Conservation (phyloP, 2,797 vertebrate genomes). For the Sebastiscus tertius region DNA sequence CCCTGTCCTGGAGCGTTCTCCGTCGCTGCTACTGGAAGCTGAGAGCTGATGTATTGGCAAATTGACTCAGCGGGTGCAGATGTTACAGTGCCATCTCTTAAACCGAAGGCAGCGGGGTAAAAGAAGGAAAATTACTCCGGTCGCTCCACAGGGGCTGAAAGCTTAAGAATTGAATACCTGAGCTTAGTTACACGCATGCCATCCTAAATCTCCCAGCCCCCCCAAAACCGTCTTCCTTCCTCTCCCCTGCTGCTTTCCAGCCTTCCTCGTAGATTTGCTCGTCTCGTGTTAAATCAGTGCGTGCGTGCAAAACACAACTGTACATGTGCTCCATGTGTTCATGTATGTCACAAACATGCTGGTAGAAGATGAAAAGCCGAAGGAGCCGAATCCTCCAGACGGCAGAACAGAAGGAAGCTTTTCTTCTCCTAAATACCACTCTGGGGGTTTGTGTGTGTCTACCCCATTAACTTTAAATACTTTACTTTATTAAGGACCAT, state of each 20-base stretch:
- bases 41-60: not conserved
- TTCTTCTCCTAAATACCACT: not conserved
- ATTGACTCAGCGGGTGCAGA: conserved; percentile 25
- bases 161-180: not conserved
- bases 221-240: not conserved
- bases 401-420: not conserved
- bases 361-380: not conserved
- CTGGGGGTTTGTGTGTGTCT: not conserved
- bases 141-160: not conserved
- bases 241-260: not conserved
- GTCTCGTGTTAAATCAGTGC: not conserved
- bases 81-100: not conserved
- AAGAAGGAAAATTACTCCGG: not conserved
- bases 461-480: not conserved
- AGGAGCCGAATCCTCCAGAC: not conserved
- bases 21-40: conserved; percentile 5
- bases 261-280: not conserved
- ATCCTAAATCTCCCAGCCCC: not conserved
- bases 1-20: not conserved
- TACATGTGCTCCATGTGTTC: not conserved
- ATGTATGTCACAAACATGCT: not conserved
- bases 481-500: not conserved
- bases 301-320: too few species aligned
- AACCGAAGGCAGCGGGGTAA: not conserved
- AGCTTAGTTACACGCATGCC: not conserved